Evolutionary conservation across 2,797 vertebrate genomes (phyloP).

Genomic region (Novumbra hubbsi): DNA sequence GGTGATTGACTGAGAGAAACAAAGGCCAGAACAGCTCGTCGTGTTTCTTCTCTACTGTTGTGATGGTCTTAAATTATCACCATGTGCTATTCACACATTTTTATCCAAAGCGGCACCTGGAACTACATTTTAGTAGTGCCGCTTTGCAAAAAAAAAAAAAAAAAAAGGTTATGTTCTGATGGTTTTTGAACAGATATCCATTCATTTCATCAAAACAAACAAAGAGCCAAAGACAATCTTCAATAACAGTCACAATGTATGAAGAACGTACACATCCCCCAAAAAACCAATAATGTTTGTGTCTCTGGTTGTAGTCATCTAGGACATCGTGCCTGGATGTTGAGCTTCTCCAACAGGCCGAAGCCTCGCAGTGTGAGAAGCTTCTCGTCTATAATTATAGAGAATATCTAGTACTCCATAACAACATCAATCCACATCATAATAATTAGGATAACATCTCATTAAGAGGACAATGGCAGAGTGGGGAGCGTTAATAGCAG

Average conservation of each 20-base stretch:
- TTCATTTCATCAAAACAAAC: no score
- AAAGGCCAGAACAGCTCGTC: slow-evolving; percentile 77
- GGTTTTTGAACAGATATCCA: no score
- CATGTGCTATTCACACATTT: not conserved
- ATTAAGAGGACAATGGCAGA: slow-evolving; percentile 82
- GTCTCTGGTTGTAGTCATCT: not conserved
- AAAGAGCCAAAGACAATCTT: not conserved
- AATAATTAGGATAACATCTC: slow-evolving; percentile 84
- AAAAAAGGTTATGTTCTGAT: no score
- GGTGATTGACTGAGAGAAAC: slow-evolving; percentile 79
- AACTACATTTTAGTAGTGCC: no score
- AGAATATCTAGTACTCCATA: slow-evolving; percentile 72
- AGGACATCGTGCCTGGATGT: not conserved
- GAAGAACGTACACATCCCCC: not conserved
- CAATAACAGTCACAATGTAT: slow-evolving; percentile 18
- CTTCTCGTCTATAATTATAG: slow-evolving; percentile 57
- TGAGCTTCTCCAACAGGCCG: not conserved
- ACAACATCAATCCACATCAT: slow-evolving; percentile 79
- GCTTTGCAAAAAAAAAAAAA: no score
- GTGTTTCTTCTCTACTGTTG: slow-evolving; percentile 79
- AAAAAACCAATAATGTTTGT: not conserved
- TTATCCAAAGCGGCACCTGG: no score
- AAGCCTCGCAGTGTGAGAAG: slow-evolving; percentile 24
- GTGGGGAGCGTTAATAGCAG: slow-evolving; percentile 89
- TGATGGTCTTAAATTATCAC: slow-evolving; percentile 89